A percentile compares a stretch with the other conserved stretches of the same genome.
phyloP scores from a whole-genome alignment of 1,140 invertebrate species.

The Lasaia peninsularis region DNA sequence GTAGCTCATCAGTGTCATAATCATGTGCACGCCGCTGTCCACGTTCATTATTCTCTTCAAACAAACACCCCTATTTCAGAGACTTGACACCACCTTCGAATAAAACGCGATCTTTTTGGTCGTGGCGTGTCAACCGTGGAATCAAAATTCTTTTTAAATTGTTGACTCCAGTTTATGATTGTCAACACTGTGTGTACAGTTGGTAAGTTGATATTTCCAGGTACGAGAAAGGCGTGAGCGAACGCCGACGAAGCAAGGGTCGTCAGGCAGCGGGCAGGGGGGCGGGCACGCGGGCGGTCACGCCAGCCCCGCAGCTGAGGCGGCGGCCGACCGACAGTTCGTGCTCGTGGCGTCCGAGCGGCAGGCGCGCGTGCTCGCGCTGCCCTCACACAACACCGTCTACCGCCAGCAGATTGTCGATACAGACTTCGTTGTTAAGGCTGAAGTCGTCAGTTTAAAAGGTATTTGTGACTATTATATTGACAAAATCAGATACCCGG shows the following conservation, averaged over 20 bases:
- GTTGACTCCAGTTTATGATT: too few relatives aligned
- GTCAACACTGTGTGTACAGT: too few relatives aligned
- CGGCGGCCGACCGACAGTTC: constrained; percentile 91
- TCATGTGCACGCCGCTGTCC: too few relatives aligned
- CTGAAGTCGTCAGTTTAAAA: constrained; percentile 95
- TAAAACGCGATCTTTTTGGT: too few relatives aligned
- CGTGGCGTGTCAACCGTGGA: too few relatives aligned
- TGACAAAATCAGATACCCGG: too few relatives aligned
- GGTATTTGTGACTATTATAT: too few relatives aligned
- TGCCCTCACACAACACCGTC: constrained; percentile 95
- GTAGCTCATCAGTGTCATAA: too few relatives aligned
- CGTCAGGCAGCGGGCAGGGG: constrained; percentile 41
- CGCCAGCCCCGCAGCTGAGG: constrained; percentile 71
- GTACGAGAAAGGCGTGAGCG: constrained; percentile 46
- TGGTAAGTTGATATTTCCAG: background rate
- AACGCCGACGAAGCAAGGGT: constrained; percentile 80
- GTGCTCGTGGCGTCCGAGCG: constrained; percentile 96
- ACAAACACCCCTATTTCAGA: too few relatives aligned
- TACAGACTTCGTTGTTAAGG: constrained; percentile 94
- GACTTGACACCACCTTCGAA: too few relatives aligned
- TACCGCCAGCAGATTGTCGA: constrained; percentile 91
- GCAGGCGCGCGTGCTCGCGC: constrained; percentile 94
- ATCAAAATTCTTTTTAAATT: too few relatives aligned
- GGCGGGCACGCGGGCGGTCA: constrained; percentile 79
- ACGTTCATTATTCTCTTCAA: too few relatives aligned